Conservation (phyloP, 2,113 vertebrate genomes). For the Poicephalus gulielmi region DNA sequence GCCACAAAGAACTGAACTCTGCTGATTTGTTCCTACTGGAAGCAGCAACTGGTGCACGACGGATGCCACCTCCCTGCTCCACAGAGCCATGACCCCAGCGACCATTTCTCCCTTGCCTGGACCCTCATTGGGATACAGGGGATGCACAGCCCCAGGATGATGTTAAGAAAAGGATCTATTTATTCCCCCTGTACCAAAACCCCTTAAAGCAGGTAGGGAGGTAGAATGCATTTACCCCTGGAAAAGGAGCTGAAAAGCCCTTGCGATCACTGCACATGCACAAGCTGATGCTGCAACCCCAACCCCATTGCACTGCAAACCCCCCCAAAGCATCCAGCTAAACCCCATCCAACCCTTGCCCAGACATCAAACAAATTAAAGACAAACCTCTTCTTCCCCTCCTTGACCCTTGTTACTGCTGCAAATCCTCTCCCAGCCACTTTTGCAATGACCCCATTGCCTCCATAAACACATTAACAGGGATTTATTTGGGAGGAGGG, state of each 20-base stretch:
- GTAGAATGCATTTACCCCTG: not conserved
- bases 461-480: not conserved
- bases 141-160: not conserved
- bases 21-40: not conserved
- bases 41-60: fast-evolving
- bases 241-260: not conserved
- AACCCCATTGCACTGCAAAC: fast-evolving
- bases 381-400: not conserved
- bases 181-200: not conserved
- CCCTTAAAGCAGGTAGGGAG: not conserved
- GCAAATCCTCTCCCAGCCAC: not conserved
- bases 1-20: not conserved
- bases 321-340: fast-evolving
- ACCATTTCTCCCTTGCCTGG: not conserved
- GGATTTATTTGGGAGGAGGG: not conserved
- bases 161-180: too few relatives aligned
- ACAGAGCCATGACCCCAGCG: fast-evolving
- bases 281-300: not conserved
- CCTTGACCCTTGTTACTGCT: fast-evolving
- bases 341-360: not conserved
- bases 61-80: too few relatives aligned
- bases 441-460: fast-evolving
- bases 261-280: fast-evolving
- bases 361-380: not conserved
- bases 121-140: not conserved